phyloP scores from a whole-genome alignment of 2,113 vertebrate genomes.

The Hippocampus guttulatus region DNA sequence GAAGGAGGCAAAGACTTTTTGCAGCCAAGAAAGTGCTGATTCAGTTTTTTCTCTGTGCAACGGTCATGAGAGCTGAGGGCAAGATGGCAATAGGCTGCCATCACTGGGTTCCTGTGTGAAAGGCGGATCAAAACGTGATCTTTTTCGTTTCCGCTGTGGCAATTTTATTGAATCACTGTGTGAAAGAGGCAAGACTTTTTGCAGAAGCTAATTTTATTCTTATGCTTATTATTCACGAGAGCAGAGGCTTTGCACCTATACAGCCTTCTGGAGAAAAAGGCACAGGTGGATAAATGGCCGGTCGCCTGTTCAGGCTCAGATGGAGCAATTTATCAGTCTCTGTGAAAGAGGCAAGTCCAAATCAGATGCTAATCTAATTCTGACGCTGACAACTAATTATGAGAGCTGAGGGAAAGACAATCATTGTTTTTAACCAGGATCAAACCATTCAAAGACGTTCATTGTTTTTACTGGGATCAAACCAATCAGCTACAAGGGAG shows the following conservation, averaged over 20 bases:
- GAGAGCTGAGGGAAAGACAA: not conserved
- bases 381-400: not conserved
- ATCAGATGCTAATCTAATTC: conserved; percentile 18
- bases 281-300: not conserved
- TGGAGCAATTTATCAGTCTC: not conserved
- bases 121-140: not conserved
- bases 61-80: no score
- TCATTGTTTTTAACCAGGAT: not conserved
- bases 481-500: not conserved
- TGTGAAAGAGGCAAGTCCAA: not conserved
- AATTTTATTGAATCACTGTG: not conserved
- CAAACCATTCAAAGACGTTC: not conserved
- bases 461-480: conserved; percentile 3
- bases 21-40: no score
- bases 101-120: not conserved
- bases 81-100: not conserved
- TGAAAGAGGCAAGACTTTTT: not conserved
- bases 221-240: not conserved
- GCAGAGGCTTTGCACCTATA: not conserved
- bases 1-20: not conserved
- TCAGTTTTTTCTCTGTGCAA: no score
- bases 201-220: not conserved
- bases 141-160: not conserved
- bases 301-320: not conserved
- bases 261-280: not conserved